A percentile compares a stretch with the other conserved stretches of the same genome.
Conservation (phyloP, 53 echinoderm and acorn worm genomes). For the Apostichopus leukothele region DNA sequence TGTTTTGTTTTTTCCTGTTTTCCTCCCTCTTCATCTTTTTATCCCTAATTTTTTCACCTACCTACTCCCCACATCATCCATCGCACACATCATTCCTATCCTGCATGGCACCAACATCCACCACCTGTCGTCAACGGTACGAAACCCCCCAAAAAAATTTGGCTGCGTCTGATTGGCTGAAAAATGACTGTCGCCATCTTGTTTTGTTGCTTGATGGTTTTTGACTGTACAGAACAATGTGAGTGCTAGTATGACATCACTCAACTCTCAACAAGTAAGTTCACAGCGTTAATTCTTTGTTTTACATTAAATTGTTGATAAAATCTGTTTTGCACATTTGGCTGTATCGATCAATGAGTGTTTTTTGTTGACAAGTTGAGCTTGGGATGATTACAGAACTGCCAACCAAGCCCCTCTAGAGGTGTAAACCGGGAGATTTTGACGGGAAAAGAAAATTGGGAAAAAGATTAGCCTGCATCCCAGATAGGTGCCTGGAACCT, state of each 20-base stretch:
- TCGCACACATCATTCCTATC: slow-evolving; percentile 3
- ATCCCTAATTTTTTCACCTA: neutral
- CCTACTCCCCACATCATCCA: slow-evolving; percentile 9
- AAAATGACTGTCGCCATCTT: neutral
- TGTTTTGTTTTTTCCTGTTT: neutral
- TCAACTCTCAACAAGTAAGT: slow-evolving; percentile 36
- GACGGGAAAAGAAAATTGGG: too few species aligned
- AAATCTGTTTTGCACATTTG: too few species aligned
- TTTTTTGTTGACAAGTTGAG: too few species aligned
- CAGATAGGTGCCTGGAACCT: too few species aligned
- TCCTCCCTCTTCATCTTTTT: neutral
- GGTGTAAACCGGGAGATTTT: too few species aligned
- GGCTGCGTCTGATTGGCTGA: slow-evolving; percentile 8
- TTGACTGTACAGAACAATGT: slow-evolving; percentile 31
- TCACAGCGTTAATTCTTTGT: too few species aligned
- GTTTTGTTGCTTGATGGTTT: neutral
- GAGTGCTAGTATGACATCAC: slow-evolving; percentile 30
- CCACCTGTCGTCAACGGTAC: neutral
- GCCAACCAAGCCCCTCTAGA: too few species aligned
- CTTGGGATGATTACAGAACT: too few species aligned
- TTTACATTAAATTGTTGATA: too few species aligned
- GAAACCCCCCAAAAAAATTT: neutral
- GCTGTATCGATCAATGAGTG: too few species aligned
- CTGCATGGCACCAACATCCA: slow-evolving; percentile 5
- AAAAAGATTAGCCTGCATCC: too few species aligned